phyloP scores from a whole-genome alignment of 2,113 vertebrate genomes.

The Azemiops feae region DNA sequence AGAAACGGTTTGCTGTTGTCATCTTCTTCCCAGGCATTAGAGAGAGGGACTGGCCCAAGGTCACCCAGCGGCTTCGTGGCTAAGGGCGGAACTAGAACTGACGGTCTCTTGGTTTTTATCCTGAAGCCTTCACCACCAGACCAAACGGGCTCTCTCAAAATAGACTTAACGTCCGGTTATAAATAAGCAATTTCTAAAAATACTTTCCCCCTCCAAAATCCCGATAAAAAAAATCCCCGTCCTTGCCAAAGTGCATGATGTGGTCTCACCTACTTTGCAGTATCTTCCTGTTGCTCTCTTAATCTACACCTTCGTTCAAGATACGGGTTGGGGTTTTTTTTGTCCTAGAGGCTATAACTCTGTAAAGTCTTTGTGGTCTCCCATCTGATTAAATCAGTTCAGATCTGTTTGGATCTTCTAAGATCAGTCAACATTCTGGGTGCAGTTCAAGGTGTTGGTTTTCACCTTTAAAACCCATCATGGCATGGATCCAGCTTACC shows the following conservation, averaged over 20 bases:
- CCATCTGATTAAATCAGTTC: not conserved
- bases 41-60: too few species aligned
- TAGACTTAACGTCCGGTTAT: not conserved
- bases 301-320: not conserved
- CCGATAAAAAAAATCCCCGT: not conserved
- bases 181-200: not conserved
- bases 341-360: rapidly evolving
- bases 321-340: not conserved
- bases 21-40: too few species aligned
- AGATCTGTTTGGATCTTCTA: not conserved
- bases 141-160: not conserved
- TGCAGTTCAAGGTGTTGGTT: too few species aligned
- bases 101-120: too few species aligned
- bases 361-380: not conserved
- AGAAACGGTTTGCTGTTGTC: too few species aligned
- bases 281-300: not conserved
- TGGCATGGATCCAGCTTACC: too few species aligned
- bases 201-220: not conserved
- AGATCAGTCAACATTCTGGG: not conserved
- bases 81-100: too few species aligned
- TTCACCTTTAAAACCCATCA: too few species aligned
- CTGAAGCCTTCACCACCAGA: too few species aligned
- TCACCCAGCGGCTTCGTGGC: too few species aligned
- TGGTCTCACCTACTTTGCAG: not conserved
- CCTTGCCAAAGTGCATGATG: not conserved